These are phyloP conservation scores for Chloromyia formosa DNA, from an alignment of 2,888 invertebrate species.

Conservation along the genomic window DNA sequence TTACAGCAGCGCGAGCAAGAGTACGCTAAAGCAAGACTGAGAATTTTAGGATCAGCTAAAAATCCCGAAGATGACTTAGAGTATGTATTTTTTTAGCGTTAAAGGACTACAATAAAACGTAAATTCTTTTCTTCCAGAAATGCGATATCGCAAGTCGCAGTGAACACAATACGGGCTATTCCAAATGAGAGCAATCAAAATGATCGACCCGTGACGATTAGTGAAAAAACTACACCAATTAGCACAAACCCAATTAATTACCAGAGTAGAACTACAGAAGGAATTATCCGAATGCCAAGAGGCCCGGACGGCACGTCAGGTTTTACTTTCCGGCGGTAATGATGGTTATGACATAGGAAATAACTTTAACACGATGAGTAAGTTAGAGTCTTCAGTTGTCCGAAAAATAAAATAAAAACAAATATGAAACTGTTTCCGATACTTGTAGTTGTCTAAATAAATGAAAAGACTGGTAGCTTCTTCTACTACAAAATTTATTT, in stretches of 20 bases:
- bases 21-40: slow-evolving; percentile 88
- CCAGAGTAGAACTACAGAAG: background rate
- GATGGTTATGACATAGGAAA: background rate
- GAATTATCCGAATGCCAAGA: slow-evolving; percentile 75
- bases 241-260: slow-evolving; percentile 21
- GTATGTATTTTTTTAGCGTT: slow-evolving; percentile 56
- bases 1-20: slow-evolving; percentile 91
- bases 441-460: no score
- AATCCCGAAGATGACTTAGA: slow-evolving; percentile 80
- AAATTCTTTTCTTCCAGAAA: slow-evolving; percentile 41
- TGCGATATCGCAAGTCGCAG: slow-evolving; percentile 47
- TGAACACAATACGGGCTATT: slow-evolving; percentile 23
- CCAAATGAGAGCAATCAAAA: slow-evolving; percentile 5
- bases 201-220: background rate
- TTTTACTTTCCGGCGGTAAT: slow-evolving; percentile 72
- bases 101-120: background rate
- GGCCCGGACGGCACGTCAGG: slow-evolving; percentile 83
- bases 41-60: slow-evolving; percentile 88
- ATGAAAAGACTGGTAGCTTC: no score
- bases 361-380: background rate
- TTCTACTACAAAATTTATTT: no score
- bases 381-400: no score
- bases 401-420: background rate
- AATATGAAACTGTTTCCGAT: no score
- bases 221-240: background rate